A percentile compares a stretch with the other conserved stretches of the same genome.
phyloP scores from a whole-genome alignment of 2,797 vertebrate genomes.

The Myiotriccus ornatus region DNA sequence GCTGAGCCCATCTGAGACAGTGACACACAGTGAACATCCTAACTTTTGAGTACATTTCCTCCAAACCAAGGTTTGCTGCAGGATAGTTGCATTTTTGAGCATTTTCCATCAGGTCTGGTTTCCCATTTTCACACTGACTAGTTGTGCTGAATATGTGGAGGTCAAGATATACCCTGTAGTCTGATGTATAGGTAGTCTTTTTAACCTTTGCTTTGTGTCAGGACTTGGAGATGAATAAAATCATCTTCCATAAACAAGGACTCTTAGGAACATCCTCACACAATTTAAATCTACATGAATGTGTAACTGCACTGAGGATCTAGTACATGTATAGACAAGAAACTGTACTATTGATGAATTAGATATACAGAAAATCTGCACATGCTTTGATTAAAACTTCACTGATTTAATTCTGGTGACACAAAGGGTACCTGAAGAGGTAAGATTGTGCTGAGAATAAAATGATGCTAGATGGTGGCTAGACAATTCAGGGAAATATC shows the following conservation, averaged over 20 bases:
- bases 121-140: neutral
- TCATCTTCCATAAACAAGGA: neutral
- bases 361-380: neutral
- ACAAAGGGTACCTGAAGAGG: neutral
- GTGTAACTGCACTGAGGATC: neutral
- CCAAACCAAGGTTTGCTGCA: neutral
- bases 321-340: neutral
- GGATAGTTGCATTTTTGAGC: neutral
- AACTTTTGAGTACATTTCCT: neutral
- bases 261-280: neutral
- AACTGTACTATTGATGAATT: neutral
- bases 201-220: neutral
- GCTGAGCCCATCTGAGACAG: neutral
- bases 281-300: neutral
- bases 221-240: neutral
- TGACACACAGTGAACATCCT: neutral
- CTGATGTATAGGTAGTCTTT: neutral
- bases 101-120: neutral
- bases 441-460: neutral
- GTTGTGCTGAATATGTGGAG: neutral
- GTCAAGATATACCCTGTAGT: neutral
- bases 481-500: neutral
- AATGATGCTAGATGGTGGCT: neutral
- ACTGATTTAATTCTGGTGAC: neutral
- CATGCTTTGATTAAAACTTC: neutral